Evolutionary conservation across 2,888 invertebrate genomes (phyloP), one percentile per base, ranked within the genome.

Genomic region (Agonopterix subpropinquella): DNA sequence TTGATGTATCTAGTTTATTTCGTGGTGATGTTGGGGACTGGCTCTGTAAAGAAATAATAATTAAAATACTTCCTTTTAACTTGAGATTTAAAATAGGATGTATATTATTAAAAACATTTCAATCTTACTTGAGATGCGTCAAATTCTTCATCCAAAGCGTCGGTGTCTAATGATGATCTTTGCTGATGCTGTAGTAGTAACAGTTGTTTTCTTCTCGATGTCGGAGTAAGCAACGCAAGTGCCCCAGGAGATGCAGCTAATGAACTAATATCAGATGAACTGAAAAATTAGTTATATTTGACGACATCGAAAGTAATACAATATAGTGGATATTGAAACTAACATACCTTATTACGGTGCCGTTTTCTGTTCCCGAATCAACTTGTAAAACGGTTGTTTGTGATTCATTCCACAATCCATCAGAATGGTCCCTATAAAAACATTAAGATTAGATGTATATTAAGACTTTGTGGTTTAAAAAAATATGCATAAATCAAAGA

Each of bases 391-490:
- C 94, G 1, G 95, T 96, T 8, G 94, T 93, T 83, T 96, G 96
- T 9, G 96, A 96, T 83, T 96, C 96, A 80, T 96, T 96, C 95
- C 96, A 96, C 67, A 95, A 92, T 46, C 95, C 94, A 71, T 96
- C 96, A 44, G 95, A 95, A 76, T 95, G 95, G 74, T 96, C 96
- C 67, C 94, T 86, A 64, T 51, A 76, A 67, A 49, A 39, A 43
- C 28, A 28, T 5, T 28, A 5, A 28, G 5, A 28, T 28, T 28
- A 28, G 7, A 28, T 28, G 2, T 18, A 18, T 2, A 18, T 18
- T 18, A 18, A 18, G 2, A 4, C 18, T 18, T 18, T 4, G 4
- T 18, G 3, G 2, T n/a, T 39, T 10, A 37, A 4, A 10, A n/a
- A 37, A 37, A 37, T 37, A 37, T 37, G 10, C 13, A 37, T 37